Percentiles rank a stretch among this genome's conserved stretches.
Conservation (phyloP, 2,113 vertebrate species). For the Chroicocephalus ridibundus region DNA sequence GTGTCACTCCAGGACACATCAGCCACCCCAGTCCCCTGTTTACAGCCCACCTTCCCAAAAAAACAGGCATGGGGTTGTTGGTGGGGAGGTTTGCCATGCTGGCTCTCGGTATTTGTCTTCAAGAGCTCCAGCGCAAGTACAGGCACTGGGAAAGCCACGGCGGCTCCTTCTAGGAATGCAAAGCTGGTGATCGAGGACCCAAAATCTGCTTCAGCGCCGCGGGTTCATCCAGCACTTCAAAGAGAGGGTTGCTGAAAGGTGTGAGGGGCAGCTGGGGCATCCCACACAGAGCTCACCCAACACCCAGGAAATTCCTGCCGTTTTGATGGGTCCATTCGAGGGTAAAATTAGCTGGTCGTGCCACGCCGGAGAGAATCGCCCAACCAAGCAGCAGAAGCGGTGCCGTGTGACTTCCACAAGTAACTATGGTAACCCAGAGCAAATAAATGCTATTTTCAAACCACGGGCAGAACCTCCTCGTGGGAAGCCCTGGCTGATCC, state of each 20-base stretch:
- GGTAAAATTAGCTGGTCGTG: background rate
- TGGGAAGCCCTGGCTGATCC: background rate
- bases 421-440: constrained; percentile 48
- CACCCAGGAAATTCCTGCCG: background rate
- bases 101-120: background rate
- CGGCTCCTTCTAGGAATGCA: background rate
- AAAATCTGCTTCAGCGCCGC: background rate
- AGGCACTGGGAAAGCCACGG: background rate
- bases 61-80: fast-evolving
- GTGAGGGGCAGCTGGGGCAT: background rate
- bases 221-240: background rate
- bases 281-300: too few species aligned
- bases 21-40: background rate
- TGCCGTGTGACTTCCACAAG: background rate
- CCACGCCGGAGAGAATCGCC: background rate
- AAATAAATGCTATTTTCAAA: constrained; percentile 15
- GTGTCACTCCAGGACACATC: background rate
- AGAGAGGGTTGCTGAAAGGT: background rate
- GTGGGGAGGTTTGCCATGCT: background rate
- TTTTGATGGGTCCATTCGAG: background rate
- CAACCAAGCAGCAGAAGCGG: background rate
- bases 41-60: background rate
- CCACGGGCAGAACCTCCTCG: background rate
- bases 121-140: background rate
- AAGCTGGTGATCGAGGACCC: fast-evolving